Percentiles rank a stretch among this genome's conserved stretches.
These are phyloP conservation scores for Ferdinandea cuprea DNA, from an alignment of 2,888 invertebrate genomes.

Conservation along the genomic window DNA sequence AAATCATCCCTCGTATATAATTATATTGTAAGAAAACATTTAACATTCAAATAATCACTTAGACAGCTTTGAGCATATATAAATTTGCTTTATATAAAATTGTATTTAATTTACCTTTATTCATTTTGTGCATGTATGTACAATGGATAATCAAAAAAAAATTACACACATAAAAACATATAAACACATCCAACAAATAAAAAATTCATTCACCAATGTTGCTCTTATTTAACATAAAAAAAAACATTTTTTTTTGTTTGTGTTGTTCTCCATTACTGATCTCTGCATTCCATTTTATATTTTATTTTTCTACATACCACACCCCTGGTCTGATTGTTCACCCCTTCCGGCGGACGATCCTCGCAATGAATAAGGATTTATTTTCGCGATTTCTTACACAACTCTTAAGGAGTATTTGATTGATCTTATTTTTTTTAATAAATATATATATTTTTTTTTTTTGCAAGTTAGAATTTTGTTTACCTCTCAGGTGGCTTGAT, in stretches of 20 bases:
- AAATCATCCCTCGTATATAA: constrained; percentile 24
- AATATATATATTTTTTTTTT: constrained; percentile 35
- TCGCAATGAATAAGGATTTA: constrained; percentile 52
- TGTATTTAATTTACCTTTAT: constrained; percentile 26
- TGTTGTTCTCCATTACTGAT: constrained; percentile 62
- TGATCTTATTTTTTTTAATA: constrained; percentile 76
- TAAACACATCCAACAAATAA: constrained; percentile 35
- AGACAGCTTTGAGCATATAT: too few species aligned
- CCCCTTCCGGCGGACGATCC: constrained; percentile 76
- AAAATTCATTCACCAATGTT: constrained; percentile 49
- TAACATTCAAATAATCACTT: constrained; percentile 9
- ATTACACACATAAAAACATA: constrained; percentile 6
- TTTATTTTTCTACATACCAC: constrained; percentile 73
- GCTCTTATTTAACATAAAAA: constrained; percentile 40
- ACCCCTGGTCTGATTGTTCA: constrained; percentile 76
- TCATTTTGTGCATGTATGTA: neutral
- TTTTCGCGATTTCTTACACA: constrained; percentile 51
- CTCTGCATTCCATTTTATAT: constrained; percentile 70
- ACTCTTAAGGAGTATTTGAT: constrained; percentile 60
- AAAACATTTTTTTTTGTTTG: constrained; percentile 24
- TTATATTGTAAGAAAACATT: constrained; percentile 16
- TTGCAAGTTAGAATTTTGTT: constrained; percentile 79
- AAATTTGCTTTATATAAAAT: neutral
- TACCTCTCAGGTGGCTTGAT: constrained; percentile 90
- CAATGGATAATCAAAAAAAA: neutral